phyloP scores from a whole-genome alignment of 2,888 invertebrate species.

The Coenonympha arcania region DNA sequence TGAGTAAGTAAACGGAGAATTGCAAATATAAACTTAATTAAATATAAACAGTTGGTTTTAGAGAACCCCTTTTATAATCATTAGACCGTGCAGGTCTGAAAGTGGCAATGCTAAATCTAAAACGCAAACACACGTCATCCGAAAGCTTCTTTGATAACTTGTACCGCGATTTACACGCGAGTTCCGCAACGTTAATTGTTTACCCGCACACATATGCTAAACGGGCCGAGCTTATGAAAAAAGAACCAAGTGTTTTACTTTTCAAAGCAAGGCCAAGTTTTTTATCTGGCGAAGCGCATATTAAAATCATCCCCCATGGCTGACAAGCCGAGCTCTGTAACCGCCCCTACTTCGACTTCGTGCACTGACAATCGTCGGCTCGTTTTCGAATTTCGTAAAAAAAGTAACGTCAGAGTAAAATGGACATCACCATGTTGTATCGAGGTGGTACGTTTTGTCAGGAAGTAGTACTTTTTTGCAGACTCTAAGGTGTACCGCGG shows the following conservation, averaged over 20 bases:
- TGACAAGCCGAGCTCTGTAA: conserved; percentile 25
- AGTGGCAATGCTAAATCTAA: not conserved
- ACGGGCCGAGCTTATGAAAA: conserved; percentile 18
- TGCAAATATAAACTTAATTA: no score
- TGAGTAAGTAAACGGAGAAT: no score
- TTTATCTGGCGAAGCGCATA: conserved; percentile 27
- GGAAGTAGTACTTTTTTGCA: no score
- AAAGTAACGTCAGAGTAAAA: no score
- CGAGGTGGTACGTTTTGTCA: no score
- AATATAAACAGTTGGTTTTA: no score
- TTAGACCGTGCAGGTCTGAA: not conserved
- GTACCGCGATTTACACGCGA: conserved; percentile 1
- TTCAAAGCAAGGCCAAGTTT: conserved; percentile 24
- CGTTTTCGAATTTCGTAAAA: no score
- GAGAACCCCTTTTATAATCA: not conserved
- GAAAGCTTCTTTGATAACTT: not conserved
- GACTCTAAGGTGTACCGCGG: no score
- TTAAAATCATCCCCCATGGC: conserved; percentile 27
- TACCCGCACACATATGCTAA: conserved; percentile 14
- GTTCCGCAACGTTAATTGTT: conserved; percentile 16
- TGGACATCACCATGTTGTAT: no score
- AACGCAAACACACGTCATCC: not conserved
- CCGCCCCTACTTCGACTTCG: no score
- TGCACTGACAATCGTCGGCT: no score
- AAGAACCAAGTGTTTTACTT: conserved; percentile 22